phyloP scores from a whole-genome alignment of 2,113 vertebrate genomes.

The Crypturellus undulatus region DNA sequence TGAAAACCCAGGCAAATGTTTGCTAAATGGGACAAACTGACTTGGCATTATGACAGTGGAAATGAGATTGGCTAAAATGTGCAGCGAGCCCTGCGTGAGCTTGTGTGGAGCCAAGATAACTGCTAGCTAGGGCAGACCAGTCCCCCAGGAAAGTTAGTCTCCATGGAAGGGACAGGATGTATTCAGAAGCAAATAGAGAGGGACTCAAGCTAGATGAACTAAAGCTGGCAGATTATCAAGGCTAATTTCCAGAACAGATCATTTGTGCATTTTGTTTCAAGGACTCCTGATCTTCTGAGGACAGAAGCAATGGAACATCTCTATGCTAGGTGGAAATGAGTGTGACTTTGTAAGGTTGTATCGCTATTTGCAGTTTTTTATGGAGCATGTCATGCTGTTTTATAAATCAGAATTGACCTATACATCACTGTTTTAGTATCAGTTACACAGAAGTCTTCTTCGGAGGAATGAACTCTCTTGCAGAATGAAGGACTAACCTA shows the following conservation, averaged over 20 bases:
- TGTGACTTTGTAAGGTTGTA: too few relatives aligned
- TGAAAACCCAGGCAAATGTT: not conserved
- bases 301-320: too few relatives aligned
- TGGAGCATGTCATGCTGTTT: too few relatives aligned
- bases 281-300: too few relatives aligned
- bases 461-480: too few relatives aligned
- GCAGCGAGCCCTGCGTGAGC: not conserved
- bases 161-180: not conserved
- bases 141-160: not conserved
- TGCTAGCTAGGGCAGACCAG: not conserved
- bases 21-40: not conserved
- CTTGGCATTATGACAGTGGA: not conserved
- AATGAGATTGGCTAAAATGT: not conserved
- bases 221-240: not conserved
- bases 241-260: not conserved
- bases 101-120: not conserved
- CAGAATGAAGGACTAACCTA: too few relatives aligned
- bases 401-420: too few relatives aligned
- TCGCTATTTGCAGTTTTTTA: too few relatives aligned
- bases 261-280: not conserved
- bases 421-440: too few relatives aligned
- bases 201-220: not conserved
- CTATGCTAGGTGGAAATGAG: too few relatives aligned
- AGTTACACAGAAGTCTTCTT: too few relatives aligned
- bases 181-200: not conserved